Base-by-base conservation (phyloP, 2,888 invertebrate species). In the Micropterix aruncella region DNA sequence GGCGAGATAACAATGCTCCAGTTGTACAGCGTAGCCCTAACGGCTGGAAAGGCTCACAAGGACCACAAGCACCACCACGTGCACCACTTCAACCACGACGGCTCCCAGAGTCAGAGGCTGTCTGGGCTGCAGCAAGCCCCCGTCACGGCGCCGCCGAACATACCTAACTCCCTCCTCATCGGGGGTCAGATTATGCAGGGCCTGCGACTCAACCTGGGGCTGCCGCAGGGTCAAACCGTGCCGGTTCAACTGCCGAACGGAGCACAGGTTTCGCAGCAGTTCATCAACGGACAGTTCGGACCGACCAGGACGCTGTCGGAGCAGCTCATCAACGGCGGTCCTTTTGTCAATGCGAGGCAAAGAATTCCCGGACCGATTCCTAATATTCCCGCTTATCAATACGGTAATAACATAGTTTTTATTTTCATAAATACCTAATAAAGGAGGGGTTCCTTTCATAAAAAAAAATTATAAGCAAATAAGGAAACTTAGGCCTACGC, bases 21-120 rank as follows among this genome's bases (percentile, higher is more conserved):
- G 58, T 60, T 89, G 15, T 89, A 89, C 63, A 78, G 77, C 47
- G 84, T 87, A 0, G 88, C 88, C 1, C 58, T 89, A 46, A 85
- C 85, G 2, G 88, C 88, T 2, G 89, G 89, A 1, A 89, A 89
- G 61, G 88, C 88, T 0, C 88, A 89, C 63, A 82, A 80, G 51
- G 86, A 88, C 56, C 88, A 89, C 62, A 89, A 88, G 56, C 89
- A 89, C 56, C 89, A 89, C 57, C 88, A 89, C 61, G 87, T 78
- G 0, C 86, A 87, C 58, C 83, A 83, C 54, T 84, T 80, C 56
- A 82, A 79, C 54, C 83, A 84, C 56, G 79, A 84, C 50, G 85
- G 84, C 1, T 70, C 67, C 14, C 70, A 77, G 2, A 63, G 79
- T 5, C 70, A 79, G 1, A 75, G 79, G 38, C 67, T 75, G 1